Conservation (phyloP, 2,797 vertebrate genomes). For the Macropus fuliginosus region DNA sequence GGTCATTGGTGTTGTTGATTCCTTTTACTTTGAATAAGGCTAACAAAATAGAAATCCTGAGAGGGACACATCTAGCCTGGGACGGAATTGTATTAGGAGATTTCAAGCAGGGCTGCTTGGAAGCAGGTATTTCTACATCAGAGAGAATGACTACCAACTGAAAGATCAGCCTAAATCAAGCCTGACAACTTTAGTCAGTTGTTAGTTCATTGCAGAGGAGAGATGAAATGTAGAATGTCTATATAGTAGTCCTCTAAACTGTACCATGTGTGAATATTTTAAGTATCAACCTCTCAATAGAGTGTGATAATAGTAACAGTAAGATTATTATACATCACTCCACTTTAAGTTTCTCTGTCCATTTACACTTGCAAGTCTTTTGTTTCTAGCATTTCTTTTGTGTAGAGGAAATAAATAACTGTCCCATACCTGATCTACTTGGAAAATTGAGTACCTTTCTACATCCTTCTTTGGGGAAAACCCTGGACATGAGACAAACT, state of each 20-base stretch:
- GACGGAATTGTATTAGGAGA: not conserved
- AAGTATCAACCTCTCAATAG: not conserved
- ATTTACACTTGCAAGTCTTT: not conserved
- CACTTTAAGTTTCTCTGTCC: not conserved
- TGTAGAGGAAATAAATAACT: not conserved
- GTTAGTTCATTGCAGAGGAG: not conserved
- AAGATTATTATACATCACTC: not conserved
- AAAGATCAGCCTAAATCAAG: not conserved
- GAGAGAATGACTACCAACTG: not conserved
- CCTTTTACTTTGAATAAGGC: not conserved
- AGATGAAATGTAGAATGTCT: not conserved
- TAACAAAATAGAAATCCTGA: not conserved
- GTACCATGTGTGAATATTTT: not conserved
- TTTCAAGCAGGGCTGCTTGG: not conserved
- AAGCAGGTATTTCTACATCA: not conserved
- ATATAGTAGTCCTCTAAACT: not conserved
- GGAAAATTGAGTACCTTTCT: not conserved
- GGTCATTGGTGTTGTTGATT: not conserved
- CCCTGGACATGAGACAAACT: not conserved
- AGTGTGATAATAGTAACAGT: not conserved
- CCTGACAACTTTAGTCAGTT: not conserved
- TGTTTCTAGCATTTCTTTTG: not conserved
- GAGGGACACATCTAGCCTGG: not conserved
- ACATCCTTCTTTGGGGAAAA: not conserved
- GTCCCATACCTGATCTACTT: not conserved